Evolutionary conservation across 1,140 invertebrate species (phyloP), one percentile per base, ranked within the genome.

Genomic region (Catajapyx aquilonaris): DNA sequence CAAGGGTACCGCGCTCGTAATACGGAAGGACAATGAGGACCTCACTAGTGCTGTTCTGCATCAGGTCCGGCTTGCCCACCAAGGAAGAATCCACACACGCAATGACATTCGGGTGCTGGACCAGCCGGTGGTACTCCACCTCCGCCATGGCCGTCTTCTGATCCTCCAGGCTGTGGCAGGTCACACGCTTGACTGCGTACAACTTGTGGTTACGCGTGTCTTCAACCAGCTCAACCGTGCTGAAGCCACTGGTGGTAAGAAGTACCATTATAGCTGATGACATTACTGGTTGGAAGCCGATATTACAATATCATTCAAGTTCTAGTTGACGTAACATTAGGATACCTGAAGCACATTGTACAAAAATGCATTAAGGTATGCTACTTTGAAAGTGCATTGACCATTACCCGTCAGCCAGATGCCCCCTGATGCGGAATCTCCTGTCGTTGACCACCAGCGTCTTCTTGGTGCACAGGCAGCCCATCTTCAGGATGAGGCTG

Each of bases 171-270:
- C 72, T 69, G 56, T 86, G 79, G 52, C 79, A 84, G 30, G 68
- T 65, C 31, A 87, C 81, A 48, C 76, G 67, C 59, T 88, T 88
- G 23, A 86, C 53, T 9, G 81, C 84, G 64, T 70, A 85, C 38
- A 66, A 61, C 42, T 73, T 71, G 44, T 69, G 69, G 7, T 66
- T 75, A n/a, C 58, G 39, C n/a, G 57, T 46, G 56, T 84, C 75
- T 54, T 85, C 76, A 2, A 79, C 71, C 41, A 87, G 57, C 46
- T 76, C 71, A 37, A 88, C 78, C 40, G 71, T 71, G 51, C 81
- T 85, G 49, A 87, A 87, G 15, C 81, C 83, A 18, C 83, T 86
- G 52, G 41, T 69, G 62, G 46, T 38, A 48, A 48, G 31, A 40
- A 38, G 23, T 28, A 28, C 23, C 7, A 28, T n/a, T n/a, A n/a